Evolutionary conservation across 2,797 vertebrate genomes (phyloP), one percentile per base, ranked within the genome.

Genomic region (Pipistrellus kuhlii): DNA sequence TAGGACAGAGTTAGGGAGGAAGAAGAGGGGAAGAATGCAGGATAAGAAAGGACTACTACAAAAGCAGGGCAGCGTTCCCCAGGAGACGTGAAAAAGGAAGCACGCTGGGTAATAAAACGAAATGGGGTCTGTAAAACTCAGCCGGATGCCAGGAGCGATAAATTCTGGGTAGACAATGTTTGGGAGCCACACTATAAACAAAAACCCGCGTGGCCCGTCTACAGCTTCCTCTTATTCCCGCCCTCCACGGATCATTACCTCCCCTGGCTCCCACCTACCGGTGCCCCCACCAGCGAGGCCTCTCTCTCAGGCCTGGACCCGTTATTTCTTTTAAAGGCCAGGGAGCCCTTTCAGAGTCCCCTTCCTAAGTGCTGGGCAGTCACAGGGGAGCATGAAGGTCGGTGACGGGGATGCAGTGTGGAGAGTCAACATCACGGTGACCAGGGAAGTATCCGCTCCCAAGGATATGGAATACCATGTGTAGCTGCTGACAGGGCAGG

Each of bases 91-190:
- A 93, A 94, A 94, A 91, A 81, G 94, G 93, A 93, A 94, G 88
- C 57, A 55, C 23, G 32, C 64, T 23, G 88, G 88, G 94, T 80
- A 78, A 78, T 96, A 97, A 97, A 97, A 95, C 3, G 85, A 96
- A 97, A 96, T 93, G 88, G 94, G 90, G 94, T 95, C 95, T 96
- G 81, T 88, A 93, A 96, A 94, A 94, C 46, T 64, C 95, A 92
- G 73, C 71, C 85, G 17, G 75, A 77, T 76, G 96, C 96, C 95
- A 96, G 88, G 92, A 95, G 88, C 82, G 83, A 97, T 97, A 96
- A 96, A 95, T 94, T 85, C 92, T 72, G 86, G 17, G 80, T 23
- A 84, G 90, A 94, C 96, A 92, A 38, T 91, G 90, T 95, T 97
- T 96, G 92, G 90, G 83, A 97, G 96, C 75, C 53, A 68, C 88